Conservation (phyloP, 2,113 vertebrate genomes). For the Petrocephalus microphthalmus region DNA sequence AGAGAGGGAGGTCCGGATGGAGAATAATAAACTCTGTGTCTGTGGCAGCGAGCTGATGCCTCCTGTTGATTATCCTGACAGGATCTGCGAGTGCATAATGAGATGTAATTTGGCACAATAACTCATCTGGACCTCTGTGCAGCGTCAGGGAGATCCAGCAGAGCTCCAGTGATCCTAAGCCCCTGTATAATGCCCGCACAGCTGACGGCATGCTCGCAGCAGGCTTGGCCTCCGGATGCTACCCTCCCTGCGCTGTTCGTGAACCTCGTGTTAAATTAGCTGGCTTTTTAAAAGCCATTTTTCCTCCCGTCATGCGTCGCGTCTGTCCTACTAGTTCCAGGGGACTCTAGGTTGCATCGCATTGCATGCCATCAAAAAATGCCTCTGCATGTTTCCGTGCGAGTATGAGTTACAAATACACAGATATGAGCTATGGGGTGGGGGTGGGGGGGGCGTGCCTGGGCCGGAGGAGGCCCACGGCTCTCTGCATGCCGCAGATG, state of each 20-base stretch:
- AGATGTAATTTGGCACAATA: slow-evolving; percentile 36
- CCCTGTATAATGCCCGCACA: not conserved
- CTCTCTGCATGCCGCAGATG: not conserved
- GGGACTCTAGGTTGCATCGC: not conserved
- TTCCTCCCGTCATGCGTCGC: not conserved
- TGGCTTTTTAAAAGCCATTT: not conserved
- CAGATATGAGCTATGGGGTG: not conserved
- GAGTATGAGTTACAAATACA: not conserved
- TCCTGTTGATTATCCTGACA: slow-evolving; percentile 24
- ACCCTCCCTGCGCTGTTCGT: not conserved
- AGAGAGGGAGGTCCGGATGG: slow-evolving; percentile 12
- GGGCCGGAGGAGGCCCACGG: too few species aligned
- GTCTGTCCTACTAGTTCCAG: not conserved
- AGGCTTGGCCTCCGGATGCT: not conserved
- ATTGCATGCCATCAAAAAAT: not conserved
- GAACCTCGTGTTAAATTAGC: not conserved
- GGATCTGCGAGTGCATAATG: slow-evolving; percentile 34
- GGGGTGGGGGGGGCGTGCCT: too few species aligned
- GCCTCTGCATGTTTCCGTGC: not conserved
- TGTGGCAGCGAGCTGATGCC: slow-evolving; percentile 24
- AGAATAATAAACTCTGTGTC: slow-evolving; percentile 26
- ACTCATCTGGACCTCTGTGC: slow-evolving; percentile 22
- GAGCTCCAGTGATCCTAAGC: not conserved
- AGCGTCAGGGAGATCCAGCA: not conserved
- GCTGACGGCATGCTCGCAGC: not conserved